These are phyloP conservation scores for Petrocephalus zakoni DNA, from an alignment of 2,113 vertebrate genomes.

Conservation along the genomic window DNA sequence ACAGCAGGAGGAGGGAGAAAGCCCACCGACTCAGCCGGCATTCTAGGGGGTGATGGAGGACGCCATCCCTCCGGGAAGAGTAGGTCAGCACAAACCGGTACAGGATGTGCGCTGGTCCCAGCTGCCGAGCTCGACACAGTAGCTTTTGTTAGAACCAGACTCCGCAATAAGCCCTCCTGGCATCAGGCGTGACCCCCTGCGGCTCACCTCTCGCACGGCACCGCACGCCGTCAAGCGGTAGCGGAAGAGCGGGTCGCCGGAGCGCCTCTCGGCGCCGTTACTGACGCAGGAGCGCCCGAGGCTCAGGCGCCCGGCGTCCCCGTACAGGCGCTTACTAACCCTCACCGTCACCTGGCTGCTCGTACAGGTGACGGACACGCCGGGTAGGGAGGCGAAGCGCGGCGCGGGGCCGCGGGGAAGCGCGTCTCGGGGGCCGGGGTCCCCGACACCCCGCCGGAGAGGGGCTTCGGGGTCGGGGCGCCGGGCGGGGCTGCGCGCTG, in stretches of 20 bases:
- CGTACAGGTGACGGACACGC: constrained; percentile 51
- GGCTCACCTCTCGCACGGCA: constrained; percentile 41
- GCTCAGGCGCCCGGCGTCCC: constrained; percentile 38
- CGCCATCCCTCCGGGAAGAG: constrained; percentile 28
- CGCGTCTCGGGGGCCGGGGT: background rate
- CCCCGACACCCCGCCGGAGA: background rate
- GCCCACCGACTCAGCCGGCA: constrained; percentile 55
- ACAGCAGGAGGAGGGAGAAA: background rate
- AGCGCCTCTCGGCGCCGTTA: constrained; percentile 43
- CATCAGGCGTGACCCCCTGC: background rate
- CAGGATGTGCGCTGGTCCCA: constrained; percentile 32
- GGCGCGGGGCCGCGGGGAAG: background rate
- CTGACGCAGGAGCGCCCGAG: constrained; percentile 51
- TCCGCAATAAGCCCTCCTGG: too few relatives aligned
- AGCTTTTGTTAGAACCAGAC: background rate
- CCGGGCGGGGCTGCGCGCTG: background rate
- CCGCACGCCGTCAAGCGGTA: constrained; percentile 53
- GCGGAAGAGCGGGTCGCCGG: constrained; percentile 54
- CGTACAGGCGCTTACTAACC: constrained; percentile 48
- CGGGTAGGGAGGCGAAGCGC: constrained; percentile 13
- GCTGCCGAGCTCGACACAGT: constrained; percentile 31
- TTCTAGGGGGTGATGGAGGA: constrained; percentile 39
- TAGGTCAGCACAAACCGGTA: constrained; percentile 54
- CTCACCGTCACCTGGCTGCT: constrained; percentile 44
- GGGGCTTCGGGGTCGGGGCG: background rate